Base-by-base conservation (phyloP, 2,797 vertebrate species). In the Alosa sapidissima region DNA sequence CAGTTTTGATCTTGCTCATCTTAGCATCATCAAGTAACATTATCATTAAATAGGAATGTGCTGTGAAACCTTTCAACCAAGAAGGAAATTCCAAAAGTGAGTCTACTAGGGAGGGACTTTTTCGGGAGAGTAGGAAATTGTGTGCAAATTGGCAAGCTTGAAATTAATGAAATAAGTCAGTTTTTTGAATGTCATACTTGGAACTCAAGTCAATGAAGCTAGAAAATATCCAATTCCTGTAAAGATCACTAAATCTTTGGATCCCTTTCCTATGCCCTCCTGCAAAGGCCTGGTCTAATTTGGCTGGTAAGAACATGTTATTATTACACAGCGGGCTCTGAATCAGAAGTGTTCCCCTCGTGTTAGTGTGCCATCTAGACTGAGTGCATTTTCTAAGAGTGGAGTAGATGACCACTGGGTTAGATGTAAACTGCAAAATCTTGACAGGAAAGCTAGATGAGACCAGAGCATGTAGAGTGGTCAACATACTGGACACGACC, bases 111-210 rank as follows among this genome's bases (percentile, higher is more conserved):
- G 52, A 54, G 28, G 28, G 28, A 28, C 8, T 10, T 54, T 13
- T 7, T 48, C 8, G 47, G 47, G 47, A 48, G 47, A 48, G 47
- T 8, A 4, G 65, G 65, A 13, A 72, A 72, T 72, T 72, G 65
- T 72, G 65, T 0, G 65, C 65, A 72, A 72, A 72, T 72, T 72
- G 65, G 21, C 65, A 21, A 24, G 65, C 65, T 72, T 72, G 65
- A 24, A 72, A 72, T 1, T 72, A 72, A 16, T 9, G 65, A 72
- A 72, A 72, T 16, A 72, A 2, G 65, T 72, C 65, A 24, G 6
- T 72, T 72, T 72, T 5, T 16, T 72, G 65, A 72, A 72, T 10
- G 1, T 72, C 13, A 54, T 54, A 54, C 13, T 54, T 13, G 5
- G 52, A 54, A 54, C 52, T 11, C 9, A 54, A 54, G 10, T 54